Evolutionary conservation across 2,888 invertebrate species (phyloP), one percentile per base, ranked within the genome.

Genomic region (Nymphalis c-album): DNA sequence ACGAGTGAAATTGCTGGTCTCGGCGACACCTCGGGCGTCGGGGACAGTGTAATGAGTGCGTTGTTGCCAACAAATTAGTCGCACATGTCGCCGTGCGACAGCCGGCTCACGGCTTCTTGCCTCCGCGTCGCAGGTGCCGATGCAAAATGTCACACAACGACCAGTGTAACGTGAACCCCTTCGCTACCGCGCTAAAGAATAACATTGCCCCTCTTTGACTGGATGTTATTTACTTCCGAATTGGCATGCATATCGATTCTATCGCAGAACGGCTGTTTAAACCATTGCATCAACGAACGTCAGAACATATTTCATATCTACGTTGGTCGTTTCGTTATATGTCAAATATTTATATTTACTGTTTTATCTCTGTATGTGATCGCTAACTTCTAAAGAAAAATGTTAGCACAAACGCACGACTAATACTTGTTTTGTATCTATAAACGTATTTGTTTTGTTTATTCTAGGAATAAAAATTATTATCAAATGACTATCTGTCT

Each of bases 81-180:
- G 88, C 91, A 92, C 85, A 92, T 92, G 91, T 88, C 88, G 90
- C 75, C 64, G 60, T 73, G 78, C 84, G 87, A 81, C 91, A 91
- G 90, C 90, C 90, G 91, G 90, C 89, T 70, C 73, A 62, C 73
- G 62, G 78, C 81, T 79, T 82, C 82, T 80, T 78, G 78, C 82
- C 81, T 79, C 77, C 78, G 73, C 81, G 74, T 68, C 79, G 87
- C 90, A 88, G 88, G 88, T 89, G 89, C 82, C 72, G 74, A 67
- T 78, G 83, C 85, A 86, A 67, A 88, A 90, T 88, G 89, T 85
- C 88, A 88, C 75, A 60, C 66, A 70, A 64, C 68, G 75, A 73
- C 80, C 72, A 75, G 20, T 57, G 13, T 74, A 73, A 40, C 22
- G 45, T 18, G 64, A 74, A 77, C 67, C 76, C 63, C 51, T 57